Base-by-base conservation (phyloP, 2,113 vertebrate genomes). In the Reinhardtius hippoglossoides region DNA sequence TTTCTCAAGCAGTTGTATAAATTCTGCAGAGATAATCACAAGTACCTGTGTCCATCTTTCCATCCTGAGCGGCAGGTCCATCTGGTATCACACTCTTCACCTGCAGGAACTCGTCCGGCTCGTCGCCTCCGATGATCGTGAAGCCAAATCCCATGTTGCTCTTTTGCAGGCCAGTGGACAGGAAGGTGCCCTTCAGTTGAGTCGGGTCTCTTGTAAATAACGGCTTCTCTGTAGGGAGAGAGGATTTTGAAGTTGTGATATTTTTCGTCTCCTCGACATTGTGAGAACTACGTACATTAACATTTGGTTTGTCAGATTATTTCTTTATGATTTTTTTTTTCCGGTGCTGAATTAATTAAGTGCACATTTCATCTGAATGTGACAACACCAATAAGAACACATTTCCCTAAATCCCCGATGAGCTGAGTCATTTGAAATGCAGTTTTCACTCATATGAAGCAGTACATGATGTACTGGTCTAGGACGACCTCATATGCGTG, bases 121-220 rank as follows among this genome's bases (percentile, higher is more conserved):
- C 98, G 1, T 99, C 98, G 3, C 98, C 98, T 63, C 98, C 98
- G 64, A 99, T 99, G 90, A 99, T 99, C 64, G 98, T 99, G 94
- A 99, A 99, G 91, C 98, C 98, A 86, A 99, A 99, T 26, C 98
- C 98, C 97, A 99, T 99, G 95, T 93, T 98, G 94, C 98, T 99
- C 94, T 99, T 99, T 92, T 98, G 97, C 78, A 99, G 95, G 48
- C 95, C 96, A 67, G 98, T 99, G 54, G 96, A 98, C 89, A 99
- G 95, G 93, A 99, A 99, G 67, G 94, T 97, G 67, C 98, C 98
- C 86, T 99, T 98, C 93, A 99, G 93, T 89, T 99, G 98, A 59
- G 97, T 98, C 67, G 97, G 97, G 92, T 99, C 98, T 81, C 97
- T 96, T 31, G 98, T 99, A 93, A 99, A 99, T 80, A 96, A 95